Conservation (phyloP, 2,113 vertebrate genomes). For the Fregata magnificens region DNA sequence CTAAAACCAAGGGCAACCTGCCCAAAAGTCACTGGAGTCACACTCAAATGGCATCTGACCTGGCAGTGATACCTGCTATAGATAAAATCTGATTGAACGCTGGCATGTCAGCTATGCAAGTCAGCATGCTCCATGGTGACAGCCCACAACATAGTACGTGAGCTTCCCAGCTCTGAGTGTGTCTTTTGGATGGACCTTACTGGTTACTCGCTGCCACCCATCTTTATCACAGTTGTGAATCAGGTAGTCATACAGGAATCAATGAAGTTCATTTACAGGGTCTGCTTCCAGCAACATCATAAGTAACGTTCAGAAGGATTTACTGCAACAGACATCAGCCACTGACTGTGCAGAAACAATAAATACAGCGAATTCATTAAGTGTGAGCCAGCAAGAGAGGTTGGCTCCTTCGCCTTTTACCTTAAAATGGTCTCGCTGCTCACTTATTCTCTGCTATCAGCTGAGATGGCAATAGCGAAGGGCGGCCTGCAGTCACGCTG, state of each 20-base stretch:
- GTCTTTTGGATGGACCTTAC: neutral
- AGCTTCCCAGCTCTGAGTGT: neutral
- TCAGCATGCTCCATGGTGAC: fast-evolving
- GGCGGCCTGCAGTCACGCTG: fast-evolving
- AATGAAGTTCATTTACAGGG: neutral
- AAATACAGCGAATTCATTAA: neutral
- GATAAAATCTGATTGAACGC: neutral
- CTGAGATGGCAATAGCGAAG: neutral
- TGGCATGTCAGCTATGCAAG: neutral
- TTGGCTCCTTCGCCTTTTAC: neutral
- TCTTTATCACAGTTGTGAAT: neutral
- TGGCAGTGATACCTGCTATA: neutral
- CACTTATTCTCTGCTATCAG: neutral
- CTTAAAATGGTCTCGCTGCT: neutral
- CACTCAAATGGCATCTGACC: neutral
- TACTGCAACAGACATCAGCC: neutral
- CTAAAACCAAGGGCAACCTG: neutral
- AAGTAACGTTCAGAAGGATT: neutral
- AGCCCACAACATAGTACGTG: neutral
- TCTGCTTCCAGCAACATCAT: neutral
- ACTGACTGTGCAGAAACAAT: neutral
- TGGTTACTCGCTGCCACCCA: neutral
- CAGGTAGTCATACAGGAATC: neutral
- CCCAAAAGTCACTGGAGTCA: neutral
- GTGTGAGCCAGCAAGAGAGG: neutral